phyloP scores from a whole-genome alignment of 2,888 invertebrate species.

The Drosophila setosimentum region DNA sequence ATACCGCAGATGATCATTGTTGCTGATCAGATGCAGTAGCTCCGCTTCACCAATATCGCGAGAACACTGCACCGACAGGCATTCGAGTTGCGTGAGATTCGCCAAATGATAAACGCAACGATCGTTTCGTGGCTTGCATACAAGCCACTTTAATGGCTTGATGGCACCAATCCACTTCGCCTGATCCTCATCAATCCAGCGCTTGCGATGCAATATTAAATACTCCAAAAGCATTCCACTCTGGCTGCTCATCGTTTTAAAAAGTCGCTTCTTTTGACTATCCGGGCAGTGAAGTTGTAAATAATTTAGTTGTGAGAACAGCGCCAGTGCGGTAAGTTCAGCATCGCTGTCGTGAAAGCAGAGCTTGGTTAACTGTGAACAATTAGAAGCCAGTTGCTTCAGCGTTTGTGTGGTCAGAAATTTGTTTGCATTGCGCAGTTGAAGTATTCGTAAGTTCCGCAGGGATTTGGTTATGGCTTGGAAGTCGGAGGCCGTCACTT shows the following conservation, averaged over 20 bases:
- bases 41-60: constrained; percentile 62
- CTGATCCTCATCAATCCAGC: constrained; percentile 67
- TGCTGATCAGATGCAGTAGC: constrained; percentile 48
- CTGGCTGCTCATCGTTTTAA: constrained; percentile 50
- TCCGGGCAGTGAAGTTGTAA: constrained; percentile 65
- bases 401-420: constrained; percentile 56
- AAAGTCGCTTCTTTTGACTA: constrained; percentile 53
- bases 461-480: constrained; percentile 52
- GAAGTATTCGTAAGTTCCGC: constrained; percentile 49
- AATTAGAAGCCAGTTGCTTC: constrained; percentile 51
- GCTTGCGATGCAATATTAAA: constrained; percentile 64
- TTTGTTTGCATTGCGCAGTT: constrained; percentile 62
- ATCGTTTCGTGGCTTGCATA: constrained; percentile 66
- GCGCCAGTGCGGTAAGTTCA: constrained; percentile 54
- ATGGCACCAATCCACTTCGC: constrained; percentile 56
- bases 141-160: constrained; percentile 55
- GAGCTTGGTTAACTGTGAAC: constrained; percentile 53
- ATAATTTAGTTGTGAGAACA: constrained; percentile 52
- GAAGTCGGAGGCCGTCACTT: constrained; percentile 61
- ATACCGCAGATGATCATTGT: constrained; percentile 60
- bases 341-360: constrained; percentile 68
- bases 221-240: constrained; percentile 49
- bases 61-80: constrained; percentile 62
- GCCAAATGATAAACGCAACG: constrained; percentile 51
- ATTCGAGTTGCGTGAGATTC: constrained; percentile 54